phyloP scores from a whole-genome alignment of 2,797 vertebrate genomes.

The Falco novaeseelandiae region DNA sequence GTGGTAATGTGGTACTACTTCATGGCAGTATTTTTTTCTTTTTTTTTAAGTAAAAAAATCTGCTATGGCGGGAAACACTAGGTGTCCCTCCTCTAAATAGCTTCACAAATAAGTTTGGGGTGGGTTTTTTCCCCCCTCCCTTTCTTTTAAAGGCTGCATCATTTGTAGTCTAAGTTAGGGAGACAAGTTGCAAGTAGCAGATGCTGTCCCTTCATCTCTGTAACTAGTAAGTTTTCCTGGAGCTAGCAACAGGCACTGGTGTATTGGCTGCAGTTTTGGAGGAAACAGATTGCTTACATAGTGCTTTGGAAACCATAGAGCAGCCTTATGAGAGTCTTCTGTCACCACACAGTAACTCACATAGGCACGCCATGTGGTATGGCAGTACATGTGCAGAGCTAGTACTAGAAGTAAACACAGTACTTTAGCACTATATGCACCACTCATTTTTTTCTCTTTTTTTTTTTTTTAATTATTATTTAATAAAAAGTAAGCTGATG shows the following conservation, averaged over 20 bases:
- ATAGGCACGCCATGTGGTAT: accelerated
- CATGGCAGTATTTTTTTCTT: neutral
- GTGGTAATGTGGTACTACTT: neutral
- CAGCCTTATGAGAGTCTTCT: neutral
- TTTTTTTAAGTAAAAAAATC: neutral
- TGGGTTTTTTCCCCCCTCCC: accelerated
- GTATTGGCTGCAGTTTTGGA: neutral
- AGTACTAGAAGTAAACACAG: neutral
- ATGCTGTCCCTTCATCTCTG: neutral
- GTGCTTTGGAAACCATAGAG: neutral
- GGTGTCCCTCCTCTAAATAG: neutral
- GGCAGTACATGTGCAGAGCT: neutral
- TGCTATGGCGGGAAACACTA: neutral
- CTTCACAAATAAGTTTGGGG: neutral
- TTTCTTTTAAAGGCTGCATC: neutral
- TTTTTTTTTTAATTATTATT: too few species aligned
- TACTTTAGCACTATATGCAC: neutral
- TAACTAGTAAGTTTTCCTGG: neutral
- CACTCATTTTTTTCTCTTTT: accelerated
- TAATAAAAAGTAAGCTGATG: neutral
- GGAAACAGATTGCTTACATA: neutral
- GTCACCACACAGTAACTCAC: neutral
- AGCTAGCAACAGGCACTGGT: neutral
- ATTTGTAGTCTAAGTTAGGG: neutral
- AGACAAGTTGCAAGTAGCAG: neutral